Base-by-base conservation (phyloP, 2,797 vertebrate genomes). In the Clarias platycephalus region DNA sequence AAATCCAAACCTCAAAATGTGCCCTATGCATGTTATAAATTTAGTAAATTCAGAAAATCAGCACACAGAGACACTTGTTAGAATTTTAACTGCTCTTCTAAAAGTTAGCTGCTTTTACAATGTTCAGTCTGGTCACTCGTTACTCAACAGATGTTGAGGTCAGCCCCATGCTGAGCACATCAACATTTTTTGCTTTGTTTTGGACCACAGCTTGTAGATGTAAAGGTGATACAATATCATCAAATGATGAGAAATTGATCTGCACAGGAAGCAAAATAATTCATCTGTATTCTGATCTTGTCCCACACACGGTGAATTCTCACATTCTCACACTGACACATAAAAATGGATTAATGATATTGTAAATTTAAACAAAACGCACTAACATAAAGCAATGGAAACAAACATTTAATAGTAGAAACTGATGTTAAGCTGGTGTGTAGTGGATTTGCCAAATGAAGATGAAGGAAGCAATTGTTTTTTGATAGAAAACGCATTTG, bases 211-310 rank as follows among this genome's bases (percentile, higher is more conserved):
- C n/a, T 60, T 49, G 12, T 53, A 82, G 66, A 70, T 24, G 64
- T 9, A 64, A 60, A 82, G 20, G 34, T 74, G 22, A 85, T 80
- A 82, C 37, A 58, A 26, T 67, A 40, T 81, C 74, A 82, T 66
- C 78, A 44, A 74, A 64, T 34, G 44, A 12, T n/a, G n/a, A 8
- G 24, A 63, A 84, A 85, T 16, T 60, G 13, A 86, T 88, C 74
- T 81, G 70, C 37, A 85, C 26, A 77, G n/a, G 55, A 34, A 26
- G 77, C 44, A 44, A 44, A 44, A 44, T 44, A 44, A 62, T 80
- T 53, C 5, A 24, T 28, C 8, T 76, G 72, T 57, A 57, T 80
- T 81, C 37, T 55, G 53, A 87, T 64, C 28, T 58, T 4, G 16
- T 78, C 34, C 75, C 31, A 77, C 13, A 18, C 18, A 1, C 7